These are phyloP conservation scores for Cariama cristata DNA, from an alignment of 2,113 vertebrate genomes.

Conservation along the genomic window DNA sequence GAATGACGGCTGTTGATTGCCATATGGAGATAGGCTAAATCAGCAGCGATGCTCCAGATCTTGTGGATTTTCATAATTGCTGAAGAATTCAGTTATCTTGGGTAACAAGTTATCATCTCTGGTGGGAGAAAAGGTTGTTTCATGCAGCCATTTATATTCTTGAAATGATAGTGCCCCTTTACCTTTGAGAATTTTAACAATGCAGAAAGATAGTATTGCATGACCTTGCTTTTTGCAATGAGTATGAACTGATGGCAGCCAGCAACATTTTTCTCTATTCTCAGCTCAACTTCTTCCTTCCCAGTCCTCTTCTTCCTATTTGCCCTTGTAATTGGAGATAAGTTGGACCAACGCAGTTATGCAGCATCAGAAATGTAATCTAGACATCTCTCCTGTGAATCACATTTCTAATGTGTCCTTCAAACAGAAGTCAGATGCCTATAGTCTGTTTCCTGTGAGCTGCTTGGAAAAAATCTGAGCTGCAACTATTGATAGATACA, in stretches of 20 bases:
- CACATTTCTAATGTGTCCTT: neutral
- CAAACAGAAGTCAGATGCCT: neutral
- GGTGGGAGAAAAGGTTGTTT: neutral
- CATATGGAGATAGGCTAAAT: neutral
- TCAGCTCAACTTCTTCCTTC: neutral
- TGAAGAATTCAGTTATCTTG: neutral
- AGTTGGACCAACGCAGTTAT: neutral
- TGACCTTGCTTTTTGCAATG: neutral
- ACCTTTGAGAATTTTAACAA: constrained; percentile 2
- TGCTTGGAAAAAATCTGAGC: constrained; percentile 2
- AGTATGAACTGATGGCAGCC: neutral
- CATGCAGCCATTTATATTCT: neutral
- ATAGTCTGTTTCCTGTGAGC: neutral
- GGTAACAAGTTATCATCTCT: neutral
- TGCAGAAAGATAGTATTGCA: neutral
- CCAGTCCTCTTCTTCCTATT: neutral
- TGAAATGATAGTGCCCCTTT: neutral
- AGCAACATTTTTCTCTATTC: neutral
- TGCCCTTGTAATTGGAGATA: constrained; percentile 42
- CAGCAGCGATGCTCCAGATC: neutral
- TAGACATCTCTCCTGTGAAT: neutral
- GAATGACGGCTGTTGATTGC: neutral
- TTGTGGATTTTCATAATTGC: neutral
- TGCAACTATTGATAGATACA: constrained; percentile 25
- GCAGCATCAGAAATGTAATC: constrained; percentile 37